Evolutionary conservation across 30 jellyfish, hydroid and myxozoan species (phyloP).

Genomic region (Morbakka virulenta): DNA sequence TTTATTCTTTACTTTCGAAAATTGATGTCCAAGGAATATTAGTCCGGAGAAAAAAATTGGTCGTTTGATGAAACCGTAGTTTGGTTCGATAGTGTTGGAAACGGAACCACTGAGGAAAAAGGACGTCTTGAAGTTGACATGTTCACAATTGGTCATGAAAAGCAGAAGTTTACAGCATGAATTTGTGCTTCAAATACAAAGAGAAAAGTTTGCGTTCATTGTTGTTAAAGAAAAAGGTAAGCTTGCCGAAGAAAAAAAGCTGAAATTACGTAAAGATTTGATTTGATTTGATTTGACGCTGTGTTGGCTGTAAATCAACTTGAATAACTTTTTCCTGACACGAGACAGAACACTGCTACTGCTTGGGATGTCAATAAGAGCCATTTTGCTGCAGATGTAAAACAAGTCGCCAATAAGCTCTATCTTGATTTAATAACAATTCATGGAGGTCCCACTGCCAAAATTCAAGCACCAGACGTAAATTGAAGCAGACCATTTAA

Average conservation of each 20-base stretch:
- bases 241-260: conserved; percentile 9
- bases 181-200: conserved; percentile 7
- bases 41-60: neutral
- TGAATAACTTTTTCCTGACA: too few species aligned
- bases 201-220: too few species aligned
- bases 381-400: too few species aligned
- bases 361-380: too few species aligned
- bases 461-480: too few species aligned
- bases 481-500: too few species aligned
- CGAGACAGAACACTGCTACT: too few species aligned
- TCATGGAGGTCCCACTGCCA: too few species aligned
- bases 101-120: neutral
- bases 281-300: too few species aligned
- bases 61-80: conserved; percentile 15
- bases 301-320: too few species aligned
- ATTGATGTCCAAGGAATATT: neutral
- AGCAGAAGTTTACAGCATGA: conserved; percentile 14
- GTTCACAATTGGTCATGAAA: conserved; percentile 19
- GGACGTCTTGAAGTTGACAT: conserved; percentile 8
- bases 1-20: neutral
- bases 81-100: conserved; percentile 9
- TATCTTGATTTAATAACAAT: too few species aligned
- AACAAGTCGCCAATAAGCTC: too few species aligned
- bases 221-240: neutral
- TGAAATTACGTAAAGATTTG: conserved; percentile 1